Conservation (phyloP, 2,797 vertebrate genomes). For the Channa striata region DNA sequence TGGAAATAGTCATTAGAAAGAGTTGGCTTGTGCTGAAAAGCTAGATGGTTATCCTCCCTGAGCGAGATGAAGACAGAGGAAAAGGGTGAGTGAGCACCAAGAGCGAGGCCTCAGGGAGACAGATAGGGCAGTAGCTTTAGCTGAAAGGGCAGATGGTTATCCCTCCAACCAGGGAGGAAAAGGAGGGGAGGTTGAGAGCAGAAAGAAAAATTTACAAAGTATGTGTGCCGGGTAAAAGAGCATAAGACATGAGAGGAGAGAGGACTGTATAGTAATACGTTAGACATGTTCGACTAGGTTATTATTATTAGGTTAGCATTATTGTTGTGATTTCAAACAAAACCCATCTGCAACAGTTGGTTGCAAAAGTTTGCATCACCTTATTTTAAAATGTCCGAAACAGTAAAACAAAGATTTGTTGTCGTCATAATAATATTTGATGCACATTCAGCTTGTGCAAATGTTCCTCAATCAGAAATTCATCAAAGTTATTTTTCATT, state of each 20-base stretch:
- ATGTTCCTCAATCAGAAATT: too few relatives aligned
- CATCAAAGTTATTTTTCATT: too few relatives aligned
- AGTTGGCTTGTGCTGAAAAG: constrained; percentile 72
- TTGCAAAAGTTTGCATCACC: too few relatives aligned
- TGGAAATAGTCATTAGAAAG: constrained; percentile 74
- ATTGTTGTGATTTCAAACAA: too few relatives aligned
- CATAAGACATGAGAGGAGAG: not conserved
- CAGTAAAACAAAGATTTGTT: too few relatives aligned
- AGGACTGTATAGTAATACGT: not conserved
- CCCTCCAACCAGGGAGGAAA: constrained; percentile 37
- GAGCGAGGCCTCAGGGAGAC: constrained; percentile 54
- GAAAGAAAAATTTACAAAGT: constrained; percentile 39
- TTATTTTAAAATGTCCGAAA: too few relatives aligned
- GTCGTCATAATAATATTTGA: too few relatives aligned
- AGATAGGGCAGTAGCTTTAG: constrained; percentile 64
- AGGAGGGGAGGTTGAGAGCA: constrained; percentile 18
- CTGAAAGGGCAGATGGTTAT: constrained; percentile 78
- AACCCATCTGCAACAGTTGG: too few relatives aligned
- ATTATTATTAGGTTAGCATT: too few relatives aligned
- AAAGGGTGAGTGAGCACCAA: constrained; percentile 27
- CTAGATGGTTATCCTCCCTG: constrained; percentile 74
- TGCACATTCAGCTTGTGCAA: too few relatives aligned
- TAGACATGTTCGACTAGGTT: too few relatives aligned
- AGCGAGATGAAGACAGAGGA: constrained; percentile 57
- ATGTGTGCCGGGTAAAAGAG: not conserved